These are phyloP conservation scores for Ceratoteleas bidentatus DNA, from an alignment of 1,140 invertebrate species.

Conservation along the genomic window DNA sequence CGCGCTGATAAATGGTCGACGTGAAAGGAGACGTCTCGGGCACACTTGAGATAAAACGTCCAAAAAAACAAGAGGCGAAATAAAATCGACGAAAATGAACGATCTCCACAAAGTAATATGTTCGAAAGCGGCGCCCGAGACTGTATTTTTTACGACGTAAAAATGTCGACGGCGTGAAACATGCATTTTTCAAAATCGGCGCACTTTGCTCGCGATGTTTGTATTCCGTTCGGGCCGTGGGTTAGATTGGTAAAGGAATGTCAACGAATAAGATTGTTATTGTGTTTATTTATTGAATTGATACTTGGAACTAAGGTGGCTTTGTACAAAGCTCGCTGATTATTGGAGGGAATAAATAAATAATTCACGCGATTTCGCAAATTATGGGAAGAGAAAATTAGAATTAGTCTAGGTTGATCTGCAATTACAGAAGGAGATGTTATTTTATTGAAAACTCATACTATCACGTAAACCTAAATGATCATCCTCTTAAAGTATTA, in stretches of 20 bases:
- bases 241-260: not conserved
- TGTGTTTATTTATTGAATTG: slow-evolving; percentile 9
- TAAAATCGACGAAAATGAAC: not conserved
- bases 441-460: too few relatives aligned
- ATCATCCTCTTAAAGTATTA: too few relatives aligned
- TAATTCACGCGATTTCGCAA: not conserved
- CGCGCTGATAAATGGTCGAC: slow-evolving; percentile 1
- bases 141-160: too few relatives aligned
- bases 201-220: not conserved
- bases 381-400: too few relatives aligned
- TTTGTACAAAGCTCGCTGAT: slow-evolving; percentile 1
- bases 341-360: not conserved
- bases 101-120: not conserved
- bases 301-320: not conserved
- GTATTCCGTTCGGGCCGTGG: not conserved
- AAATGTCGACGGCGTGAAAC: not conserved
- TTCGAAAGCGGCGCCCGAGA: not conserved
- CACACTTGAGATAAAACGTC: slow-evolving; percentile 1
- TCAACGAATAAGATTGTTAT: slow-evolving; percentile 7
- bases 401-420: too few relatives aligned
- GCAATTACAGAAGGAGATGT: too few relatives aligned
- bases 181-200: not conserved
- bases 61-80: too few relatives aligned
- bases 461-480: too few relatives aligned
- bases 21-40: not conserved